Evolutionary conservation across 2,113 vertebrate genomes (phyloP).

Genomic region (Candoia aspera): DNA sequence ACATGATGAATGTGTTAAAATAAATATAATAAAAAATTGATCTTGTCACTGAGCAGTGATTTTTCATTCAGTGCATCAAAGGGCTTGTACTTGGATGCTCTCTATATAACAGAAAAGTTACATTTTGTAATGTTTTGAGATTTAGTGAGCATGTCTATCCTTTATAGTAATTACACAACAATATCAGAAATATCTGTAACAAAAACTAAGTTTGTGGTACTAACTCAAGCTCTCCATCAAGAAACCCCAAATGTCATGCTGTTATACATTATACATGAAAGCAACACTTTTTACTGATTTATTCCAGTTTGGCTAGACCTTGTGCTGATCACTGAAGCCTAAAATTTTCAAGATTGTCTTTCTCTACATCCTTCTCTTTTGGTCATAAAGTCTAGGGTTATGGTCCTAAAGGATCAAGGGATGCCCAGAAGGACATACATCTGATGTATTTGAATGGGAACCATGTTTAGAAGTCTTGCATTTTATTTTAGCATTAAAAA

Average conservation of each 20-base stretch:
- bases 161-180: neutral
- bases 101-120: neutral
- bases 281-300: neutral
- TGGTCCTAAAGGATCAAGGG: neutral
- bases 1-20: neutral
- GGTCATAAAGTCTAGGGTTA: constrained; percentile 42
- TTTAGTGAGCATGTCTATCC: neutral
- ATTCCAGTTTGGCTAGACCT: neutral
- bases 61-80: neutral
- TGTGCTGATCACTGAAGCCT: neutral
- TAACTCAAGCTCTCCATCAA: neutral
- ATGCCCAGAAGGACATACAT: neutral
- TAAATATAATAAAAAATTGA: constrained; percentile 13
- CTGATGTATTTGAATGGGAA: constrained; percentile 38
- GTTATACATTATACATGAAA: neutral
- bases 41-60: neutral
- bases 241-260: neutral
- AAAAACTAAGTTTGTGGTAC: neutral
- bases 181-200: neutral
- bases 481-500: constrained; percentile 72
- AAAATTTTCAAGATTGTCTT: neutral
- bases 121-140: neutral
- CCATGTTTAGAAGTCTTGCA: constrained; percentile 61
- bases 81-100: neutral
- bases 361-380: constrained; percentile 36